Evolutionary conservation across 2,797 vertebrate genomes (phyloP), one percentile per base, ranked within the genome.

Genomic region (Channa striata): DNA sequence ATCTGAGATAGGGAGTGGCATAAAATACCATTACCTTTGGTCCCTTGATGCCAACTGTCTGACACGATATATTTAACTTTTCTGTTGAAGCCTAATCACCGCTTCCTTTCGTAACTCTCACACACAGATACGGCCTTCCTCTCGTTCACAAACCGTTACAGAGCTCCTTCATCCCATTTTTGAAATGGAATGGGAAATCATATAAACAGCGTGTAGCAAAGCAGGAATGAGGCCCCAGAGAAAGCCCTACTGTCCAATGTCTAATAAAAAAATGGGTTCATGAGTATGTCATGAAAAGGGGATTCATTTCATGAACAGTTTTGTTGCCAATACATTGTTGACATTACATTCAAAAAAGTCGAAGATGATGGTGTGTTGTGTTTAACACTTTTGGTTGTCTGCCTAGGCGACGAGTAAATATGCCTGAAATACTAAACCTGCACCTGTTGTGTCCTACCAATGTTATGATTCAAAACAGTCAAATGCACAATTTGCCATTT

Each of bases 181-280:
- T 83, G 49, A 68, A 58, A 90, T 82, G 87, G 79, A 91, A 89
- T 85, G 88, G 85, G 72, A 88, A 91, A 92, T 88, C 90, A 86
- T 90, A 89, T 85, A 87, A 91, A 89, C 86, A 87, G 89, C 88
- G 90, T 87, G 87, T 74, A 82, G 77, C 11, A 39, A 89, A 68
- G 80, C 77, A 81, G 52, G 78, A 85, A 88, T 89, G 85, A 78
- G 68, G 84, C 77, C 84, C 78, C 70, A 40, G 74, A 72, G 86
- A 86, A 84, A 86, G 76, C 72, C 61, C 86, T 77, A 75, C 75
- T 62, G 78, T 83, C 77, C 82, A 82, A 84, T 84, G 81, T 33
- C 87, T 80, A 82, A 80, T 60, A 69, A 74, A 48, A 80, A 89
- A 84, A 83, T 63, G 65, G 67, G 58, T 73, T 80, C 57, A 40